Evolutionary conservation across 2,113 vertebrate genomes (phyloP), one percentile per base, ranked within the genome.

Genomic region (Pipa parva): DNA sequence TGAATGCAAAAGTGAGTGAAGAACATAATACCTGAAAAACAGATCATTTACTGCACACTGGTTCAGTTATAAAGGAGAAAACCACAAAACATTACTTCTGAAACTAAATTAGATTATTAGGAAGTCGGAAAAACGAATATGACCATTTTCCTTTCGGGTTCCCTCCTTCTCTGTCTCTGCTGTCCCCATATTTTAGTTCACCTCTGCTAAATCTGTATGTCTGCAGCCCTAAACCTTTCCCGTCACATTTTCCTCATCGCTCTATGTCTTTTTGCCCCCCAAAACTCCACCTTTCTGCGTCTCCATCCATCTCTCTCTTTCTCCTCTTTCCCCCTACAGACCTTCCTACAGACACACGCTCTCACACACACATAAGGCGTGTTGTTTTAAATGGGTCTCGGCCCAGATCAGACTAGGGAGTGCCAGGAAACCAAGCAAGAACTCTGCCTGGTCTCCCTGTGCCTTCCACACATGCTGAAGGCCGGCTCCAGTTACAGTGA

Each of bases 361-460:
- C 56, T 39, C 65, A 68, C 65, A 68, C 63, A 57, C 65, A 69
- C 58, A 69, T 60, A 69, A 69, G 58, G 48, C 66, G 58, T 69
- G 57, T 69, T 69, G 66, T 69, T 69, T 69, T 69, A 61, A 69
- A 61, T 69, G 66, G 58, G 66, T 69, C 66, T 61, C 48, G 49
- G 66, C 66, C 66, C 66, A 61, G 66, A 69, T 61, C 66, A 69
- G 66, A 54, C 57, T 54, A 54, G 49, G 66, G 66, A 69, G 66
- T 61, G 66, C 66, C 66, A 69, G 66, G 66, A 69, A 69, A 69
- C 58, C 48, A 29, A 54, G 18, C 50, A 36, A 69, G 48, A 69
- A 37, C 48, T 50, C 56, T 50, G 55, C 55, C 64, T 68, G 56
- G 24, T 60, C 57, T 51, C 48, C 21, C 57, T 26, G 22, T 60